Base-by-base conservation (phyloP, 2,888 invertebrate species). In the Caenorhabditis wallacei region DNA sequence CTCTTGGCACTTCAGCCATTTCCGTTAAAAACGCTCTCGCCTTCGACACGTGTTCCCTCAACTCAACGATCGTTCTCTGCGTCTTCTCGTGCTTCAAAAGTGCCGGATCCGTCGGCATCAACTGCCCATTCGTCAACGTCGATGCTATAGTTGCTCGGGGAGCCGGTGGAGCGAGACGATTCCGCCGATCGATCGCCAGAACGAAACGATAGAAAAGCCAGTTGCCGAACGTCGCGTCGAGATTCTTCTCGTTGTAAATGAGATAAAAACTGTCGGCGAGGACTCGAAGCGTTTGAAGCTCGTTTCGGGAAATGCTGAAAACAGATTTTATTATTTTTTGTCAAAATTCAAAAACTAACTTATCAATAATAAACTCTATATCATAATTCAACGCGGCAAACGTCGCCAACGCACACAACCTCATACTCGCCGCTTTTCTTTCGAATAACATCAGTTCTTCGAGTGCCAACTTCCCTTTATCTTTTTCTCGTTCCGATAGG, bases 111-210 rank as follows among this genome's bases (percentile, higher is more conserved):
- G 51, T 57, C 1, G 75, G 59, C 61, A 72, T 70, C 30, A 79
- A 16, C 26, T 82, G 82, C 30, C 70, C 69, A 48, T 79, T 69
- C 20, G 66, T 64, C 20, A 68, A 63, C 13, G 70, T 66, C 0
- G 75, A 84, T 70, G 90, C 88, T 75, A 90, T 88, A 0, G 90
- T 90, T 7, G 88, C 89, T 46, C 85, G 85, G 0, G 85, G 87
- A 0, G 85, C 68, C 2, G 89, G 87, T 5, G 80, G 59, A 5
- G 87, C 87, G 8, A 90, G 78, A 2, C 87, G 85, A 30, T 82
- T 78, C 10, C 76, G 68, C 2, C 79, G 40, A 22, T 82, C 81
- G 13, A 86, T 81, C 1, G 80, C 53, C 0, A 85, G 61, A 3
- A 82, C 69, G 56, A 80, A 86, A 16, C 84, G 78, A 43, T 80